Percentiles rank a stretch among this genome's conserved stretches.
phyloP scores from a whole-genome alignment of 2,797 vertebrate species.

The Falco novaeseelandiae region DNA sequence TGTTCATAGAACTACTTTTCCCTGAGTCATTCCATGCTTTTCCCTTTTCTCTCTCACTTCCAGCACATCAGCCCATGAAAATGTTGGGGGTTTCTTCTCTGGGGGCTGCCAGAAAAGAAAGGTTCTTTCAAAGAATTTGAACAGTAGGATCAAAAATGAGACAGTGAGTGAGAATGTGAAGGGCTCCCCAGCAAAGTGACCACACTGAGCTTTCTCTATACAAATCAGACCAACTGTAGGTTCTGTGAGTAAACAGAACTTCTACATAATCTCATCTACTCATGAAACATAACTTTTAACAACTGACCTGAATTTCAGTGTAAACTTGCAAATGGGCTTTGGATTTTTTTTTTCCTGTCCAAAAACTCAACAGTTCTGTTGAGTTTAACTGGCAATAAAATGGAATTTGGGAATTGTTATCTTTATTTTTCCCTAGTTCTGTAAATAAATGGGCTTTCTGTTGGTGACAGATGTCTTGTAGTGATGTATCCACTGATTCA shows the following conservation, averaged over 20 bases:
- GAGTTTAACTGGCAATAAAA: neutral
- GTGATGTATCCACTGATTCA: conserved; percentile 8
- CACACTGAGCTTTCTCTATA: neutral
- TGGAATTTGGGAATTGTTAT: neutral
- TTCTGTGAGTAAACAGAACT: neutral
- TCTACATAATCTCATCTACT: neutral
- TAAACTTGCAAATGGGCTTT: neutral
- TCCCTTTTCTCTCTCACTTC: too few species aligned
- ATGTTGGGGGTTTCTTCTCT: neutral
- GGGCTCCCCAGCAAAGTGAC: neutral
- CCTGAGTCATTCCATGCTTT: too few species aligned
- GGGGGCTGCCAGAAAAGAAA: neutral
- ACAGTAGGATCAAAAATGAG: neutral
- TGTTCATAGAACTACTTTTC: neutral
- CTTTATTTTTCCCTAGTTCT: neutral
- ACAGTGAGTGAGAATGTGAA: neutral
- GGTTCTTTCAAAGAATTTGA: neutral
- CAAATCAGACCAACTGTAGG: neutral
- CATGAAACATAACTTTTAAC: neutral
- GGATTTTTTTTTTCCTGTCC: neutral
- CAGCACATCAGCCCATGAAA: neutral
- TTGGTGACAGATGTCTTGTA: conserved; percentile 15
- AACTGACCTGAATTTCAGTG: neutral
- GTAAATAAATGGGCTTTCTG: neutral
- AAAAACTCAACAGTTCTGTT: neutral